phyloP scores from a whole-genome alignment of 2,888 invertebrate genomes.

The Apodemia duryi region DNA sequence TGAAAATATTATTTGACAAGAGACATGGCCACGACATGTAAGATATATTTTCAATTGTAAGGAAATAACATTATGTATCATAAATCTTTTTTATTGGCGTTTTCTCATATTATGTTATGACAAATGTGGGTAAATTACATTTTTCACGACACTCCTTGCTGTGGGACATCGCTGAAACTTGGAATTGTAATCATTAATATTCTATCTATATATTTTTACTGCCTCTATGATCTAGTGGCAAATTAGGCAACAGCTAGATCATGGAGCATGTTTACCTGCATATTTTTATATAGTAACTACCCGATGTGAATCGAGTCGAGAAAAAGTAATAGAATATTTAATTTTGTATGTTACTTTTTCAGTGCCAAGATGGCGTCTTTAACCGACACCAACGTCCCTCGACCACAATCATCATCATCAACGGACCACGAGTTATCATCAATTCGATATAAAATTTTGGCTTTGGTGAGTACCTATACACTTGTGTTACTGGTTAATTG shows the following conservation, averaged over 20 bases:
- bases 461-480: slow-evolving; percentile 49
- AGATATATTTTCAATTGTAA: background rate
- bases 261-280: too few species aligned
- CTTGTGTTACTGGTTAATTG: too few species aligned
- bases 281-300: too few species aligned
- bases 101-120: background rate
- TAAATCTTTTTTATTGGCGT: background rate
- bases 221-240: too few species aligned
- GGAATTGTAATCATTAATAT: background rate
- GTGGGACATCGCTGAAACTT: background rate
- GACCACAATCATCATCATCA: slow-evolving; percentile 76
- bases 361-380: slow-evolving; percentile 92
- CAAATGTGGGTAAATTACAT: background rate
- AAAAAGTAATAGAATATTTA: too few species aligned
- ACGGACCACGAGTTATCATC: slow-evolving; percentile 43
- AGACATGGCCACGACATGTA: background rate
- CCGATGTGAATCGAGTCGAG: too few species aligned
- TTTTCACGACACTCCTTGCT: background rate
- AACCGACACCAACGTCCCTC: slow-evolving; percentile 81
- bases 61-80: background rate
- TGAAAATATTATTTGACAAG: too few species aligned
- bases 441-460: slow-evolving; percentile 45
- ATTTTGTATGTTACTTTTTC: slow-evolving; percentile 52
- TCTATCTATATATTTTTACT: too few species aligned
- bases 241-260: too few species aligned